These are phyloP conservation scores for Podarcis lilfordi DNA, from an alignment of 2,797 vertebrate species.

Conservation along the genomic window DNA sequence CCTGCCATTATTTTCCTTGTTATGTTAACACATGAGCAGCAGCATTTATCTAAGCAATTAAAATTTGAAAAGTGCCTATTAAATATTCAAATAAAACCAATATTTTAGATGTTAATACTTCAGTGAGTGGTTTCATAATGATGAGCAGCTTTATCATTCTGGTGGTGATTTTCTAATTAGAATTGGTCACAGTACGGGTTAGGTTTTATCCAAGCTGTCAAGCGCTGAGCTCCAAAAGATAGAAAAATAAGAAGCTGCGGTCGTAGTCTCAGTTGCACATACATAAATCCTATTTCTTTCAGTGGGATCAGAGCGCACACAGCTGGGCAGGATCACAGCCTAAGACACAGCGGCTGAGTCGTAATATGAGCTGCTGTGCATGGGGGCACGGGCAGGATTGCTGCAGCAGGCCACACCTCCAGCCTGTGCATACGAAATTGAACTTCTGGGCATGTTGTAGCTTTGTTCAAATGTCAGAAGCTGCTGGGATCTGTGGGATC, in stretches of 20 bases:
- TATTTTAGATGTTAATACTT: constrained; percentile 31
- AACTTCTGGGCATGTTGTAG: not conserved
- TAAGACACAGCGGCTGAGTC: not conserved
- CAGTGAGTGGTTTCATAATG: constrained; percentile 21
- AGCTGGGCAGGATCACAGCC: constrained; percentile 14
- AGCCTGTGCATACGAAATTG: not conserved
- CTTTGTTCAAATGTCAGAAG: not conserved
- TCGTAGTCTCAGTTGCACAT: constrained; percentile 12
- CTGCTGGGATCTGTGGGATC: too few species aligned
- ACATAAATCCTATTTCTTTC: constrained; percentile 23
- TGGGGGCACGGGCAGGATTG: not conserved
- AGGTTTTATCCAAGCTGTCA: constrained; percentile 31
- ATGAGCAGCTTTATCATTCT: constrained; percentile 17
- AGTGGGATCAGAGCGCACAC: not conserved
- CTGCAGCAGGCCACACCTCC: not conserved
- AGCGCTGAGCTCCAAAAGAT: constrained; percentile 5
- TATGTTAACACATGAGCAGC: not conserved
- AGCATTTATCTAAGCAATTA: constrained; percentile 18
- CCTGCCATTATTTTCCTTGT: constrained; percentile 14
- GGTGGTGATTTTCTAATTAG: constrained; percentile 33
- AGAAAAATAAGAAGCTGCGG: not conserved
- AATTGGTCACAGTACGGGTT: constrained; percentile 21
- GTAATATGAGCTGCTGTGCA: not conserved
- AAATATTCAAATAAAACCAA: constrained; percentile 27
- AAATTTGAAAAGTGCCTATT: constrained; percentile 22